Percentiles rank a stretch among this genome's conserved stretches.
phyloP scores from a whole-genome alignment of 35 echinoderm and acorn worm species.

The Apostichopus californicus region DNA sequence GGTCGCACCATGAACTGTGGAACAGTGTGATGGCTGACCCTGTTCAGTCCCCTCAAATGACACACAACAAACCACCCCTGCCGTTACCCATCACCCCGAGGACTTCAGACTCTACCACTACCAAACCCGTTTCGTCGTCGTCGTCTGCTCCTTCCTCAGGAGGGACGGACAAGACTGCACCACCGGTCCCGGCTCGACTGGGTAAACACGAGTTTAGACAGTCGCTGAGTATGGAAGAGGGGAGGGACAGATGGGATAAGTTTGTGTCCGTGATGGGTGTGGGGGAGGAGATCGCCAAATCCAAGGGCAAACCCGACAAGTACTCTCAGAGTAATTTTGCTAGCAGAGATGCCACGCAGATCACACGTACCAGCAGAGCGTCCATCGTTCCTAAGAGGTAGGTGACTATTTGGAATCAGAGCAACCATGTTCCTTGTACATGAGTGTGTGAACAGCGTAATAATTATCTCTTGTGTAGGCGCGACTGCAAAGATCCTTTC shows the following conservation, averaged over 20 bases:
- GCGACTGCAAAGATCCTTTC: too few relatives aligned
- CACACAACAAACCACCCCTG: background rate
- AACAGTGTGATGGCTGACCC: too few relatives aligned
- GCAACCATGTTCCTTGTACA: too few relatives aligned
- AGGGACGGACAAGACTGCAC: background rate
- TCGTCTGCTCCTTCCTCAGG: background rate
- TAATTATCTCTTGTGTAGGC: too few relatives aligned
- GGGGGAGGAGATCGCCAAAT: background rate
- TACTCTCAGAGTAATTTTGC: background rate
- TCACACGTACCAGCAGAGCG: background rate
- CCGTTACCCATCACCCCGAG: background rate
- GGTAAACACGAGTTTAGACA: background rate
- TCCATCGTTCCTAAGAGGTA: constrained; percentile 19
- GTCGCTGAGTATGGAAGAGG: background rate
- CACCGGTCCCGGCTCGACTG: background rate
- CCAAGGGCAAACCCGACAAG: background rate
- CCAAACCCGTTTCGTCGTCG: too few relatives aligned
- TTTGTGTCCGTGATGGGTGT: constrained; percentile 26
- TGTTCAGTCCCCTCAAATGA: too few relatives aligned
- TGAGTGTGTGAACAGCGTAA: too few relatives aligned
- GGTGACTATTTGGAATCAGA: background rate
- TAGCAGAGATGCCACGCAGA: background rate
- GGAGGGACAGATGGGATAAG: background rate
- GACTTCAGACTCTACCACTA: too few relatives aligned
- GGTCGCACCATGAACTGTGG: too few relatives aligned